Percentiles rank a stretch among this genome's conserved stretches.
phyloP scores from a whole-genome alignment of 1,140 invertebrate genomes.

The Meloidogyne hapla region DNA sequence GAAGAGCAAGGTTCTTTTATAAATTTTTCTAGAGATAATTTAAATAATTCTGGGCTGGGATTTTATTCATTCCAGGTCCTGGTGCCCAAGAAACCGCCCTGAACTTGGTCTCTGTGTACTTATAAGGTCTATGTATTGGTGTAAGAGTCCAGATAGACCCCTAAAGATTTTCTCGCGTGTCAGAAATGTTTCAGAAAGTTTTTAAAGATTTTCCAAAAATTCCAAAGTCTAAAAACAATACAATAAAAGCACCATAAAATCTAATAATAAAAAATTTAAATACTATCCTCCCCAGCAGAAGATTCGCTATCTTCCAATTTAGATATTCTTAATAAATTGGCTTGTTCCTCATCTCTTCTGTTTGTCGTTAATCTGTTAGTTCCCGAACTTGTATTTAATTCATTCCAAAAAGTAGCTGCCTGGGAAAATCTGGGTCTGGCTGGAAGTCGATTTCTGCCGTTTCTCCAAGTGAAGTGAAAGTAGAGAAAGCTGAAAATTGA shows the following conservation, averaged over 20 bases:
- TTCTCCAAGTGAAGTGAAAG: conserved; percentile 6
- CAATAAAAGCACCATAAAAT: too few species aligned
- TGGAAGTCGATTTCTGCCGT: conserved; percentile 18
- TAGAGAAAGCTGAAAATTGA: conserved; percentile 10
- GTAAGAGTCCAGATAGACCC: too few species aligned
- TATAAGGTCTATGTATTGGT: too few species aligned
- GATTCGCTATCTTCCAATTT: not conserved
- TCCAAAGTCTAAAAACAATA: not conserved
- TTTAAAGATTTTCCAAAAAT: not conserved
- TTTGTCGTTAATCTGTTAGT: not conserved
- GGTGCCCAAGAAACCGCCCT: too few species aligned
- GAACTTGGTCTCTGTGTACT: too few species aligned
- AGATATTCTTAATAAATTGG: conserved; percentile 5
- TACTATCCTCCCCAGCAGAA: not conserved
- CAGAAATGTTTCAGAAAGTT: not conserved
- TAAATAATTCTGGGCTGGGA: too few species aligned
- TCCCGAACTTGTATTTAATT: not conserved
- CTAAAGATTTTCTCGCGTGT: too few species aligned
- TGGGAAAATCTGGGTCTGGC: conserved; percentile 11
- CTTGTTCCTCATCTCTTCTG: not conserved
- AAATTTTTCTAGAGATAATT: too few species aligned
- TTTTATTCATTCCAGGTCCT: too few species aligned
- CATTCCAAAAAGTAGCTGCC: conserved; percentile 22
- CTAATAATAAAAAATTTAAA: not conserved
- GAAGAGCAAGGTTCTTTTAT: conserved; percentile 5